Percentiles rank a stretch among this genome's conserved stretches.
phyloP scores from a whole-genome alignment of 1,140 invertebrate species.

The Zaprionus africanus region DNA sequence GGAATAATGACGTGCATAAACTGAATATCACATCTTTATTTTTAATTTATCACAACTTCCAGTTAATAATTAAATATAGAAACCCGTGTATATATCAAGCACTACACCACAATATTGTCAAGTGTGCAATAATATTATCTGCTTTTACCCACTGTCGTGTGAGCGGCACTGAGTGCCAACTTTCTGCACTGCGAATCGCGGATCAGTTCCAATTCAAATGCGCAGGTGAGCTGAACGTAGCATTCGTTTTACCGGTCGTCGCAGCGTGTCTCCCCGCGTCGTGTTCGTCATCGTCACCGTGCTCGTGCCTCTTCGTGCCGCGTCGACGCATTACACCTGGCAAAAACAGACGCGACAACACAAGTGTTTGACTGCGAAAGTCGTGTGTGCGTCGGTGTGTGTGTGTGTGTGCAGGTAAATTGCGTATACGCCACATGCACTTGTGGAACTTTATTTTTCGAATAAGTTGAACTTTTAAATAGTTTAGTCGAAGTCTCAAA shows the following conservation, averaged over 20 bases:
- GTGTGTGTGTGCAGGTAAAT: conserved; percentile 22
- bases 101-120: too few species aligned
- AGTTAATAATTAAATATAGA: too few species aligned
- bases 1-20: too few species aligned
- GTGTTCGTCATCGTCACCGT: conserved; percentile 23
- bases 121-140: neutral
- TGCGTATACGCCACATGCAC: conserved; percentile 50
- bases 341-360: conserved; percentile 12
- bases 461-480: conserved; percentile 3
- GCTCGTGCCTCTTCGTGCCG: conserved; percentile 20
- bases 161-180: conserved; percentile 41
- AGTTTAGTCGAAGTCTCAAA: neutral
- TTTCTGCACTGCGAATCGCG: conserved; percentile 62
- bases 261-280: neutral
- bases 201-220: conserved; percentile 76
- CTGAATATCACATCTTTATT: too few species aligned
- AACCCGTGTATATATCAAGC: too few species aligned
- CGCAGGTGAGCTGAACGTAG: conserved; percentile 73
- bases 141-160: conserved; percentile 34
- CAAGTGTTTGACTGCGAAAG: neutral
- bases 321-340: conserved; percentile 39
- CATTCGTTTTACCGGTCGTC: conserved; percentile 12
- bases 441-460: conserved; percentile 28
- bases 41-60: too few species aligned
- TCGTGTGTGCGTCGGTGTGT: conserved; percentile 4